Conservation (phyloP, 2,888 invertebrate genomes). For the Zaprionus bogoriensis region DNA sequence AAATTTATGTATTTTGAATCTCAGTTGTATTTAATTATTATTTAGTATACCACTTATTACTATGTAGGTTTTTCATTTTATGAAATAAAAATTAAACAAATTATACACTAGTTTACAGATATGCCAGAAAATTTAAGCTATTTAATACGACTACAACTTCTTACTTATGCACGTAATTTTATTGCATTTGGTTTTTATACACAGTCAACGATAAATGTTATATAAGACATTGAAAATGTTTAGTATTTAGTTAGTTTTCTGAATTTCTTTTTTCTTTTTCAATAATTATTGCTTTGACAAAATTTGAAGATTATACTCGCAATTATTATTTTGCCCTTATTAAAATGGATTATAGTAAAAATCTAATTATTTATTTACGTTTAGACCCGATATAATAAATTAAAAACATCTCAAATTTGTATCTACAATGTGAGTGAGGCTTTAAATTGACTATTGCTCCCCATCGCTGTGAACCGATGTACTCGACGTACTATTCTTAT, state of each 20-base stretch:
- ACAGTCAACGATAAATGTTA: conserved; percentile 44
- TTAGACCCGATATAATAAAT: conserved; percentile 14
- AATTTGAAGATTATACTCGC: conserved; percentile 24
- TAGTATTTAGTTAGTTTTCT: conserved; percentile 18
- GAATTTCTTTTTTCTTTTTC: conserved; percentile 1
- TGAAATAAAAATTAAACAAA: conserved; percentile 53
- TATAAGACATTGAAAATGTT: conserved; percentile 35
- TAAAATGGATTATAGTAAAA: conserved; percentile 17
- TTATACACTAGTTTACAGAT: conserved; percentile 54
- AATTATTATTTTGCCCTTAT: conserved; percentile 11
- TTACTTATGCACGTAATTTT: conserved; percentile 42
- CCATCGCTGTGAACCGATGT: conserved; percentile 59
- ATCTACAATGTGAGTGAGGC: conserved; percentile 19
- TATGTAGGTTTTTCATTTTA: conserved; percentile 18
- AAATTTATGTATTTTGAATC: conserved; percentile 2
- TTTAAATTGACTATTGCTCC: conserved; percentile 60
- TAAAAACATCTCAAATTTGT: conserved; percentile 24
- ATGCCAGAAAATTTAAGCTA: conserved; percentile 59
- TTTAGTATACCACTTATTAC: conserved; percentile 32
- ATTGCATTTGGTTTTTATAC: conserved; percentile 55
- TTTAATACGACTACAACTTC: conserved; percentile 56
- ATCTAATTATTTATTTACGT: conserved; percentile 29
- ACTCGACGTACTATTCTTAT: conserved; percentile 59
- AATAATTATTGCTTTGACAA: conserved; percentile 41
- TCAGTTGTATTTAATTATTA: conserved; percentile 5